A percentile compares a stretch with the other conserved stretches of the same genome.
Evolutionary conservation across 2,888 invertebrate species (phyloP).

Genomic region (Drosophila histrio): DNA sequence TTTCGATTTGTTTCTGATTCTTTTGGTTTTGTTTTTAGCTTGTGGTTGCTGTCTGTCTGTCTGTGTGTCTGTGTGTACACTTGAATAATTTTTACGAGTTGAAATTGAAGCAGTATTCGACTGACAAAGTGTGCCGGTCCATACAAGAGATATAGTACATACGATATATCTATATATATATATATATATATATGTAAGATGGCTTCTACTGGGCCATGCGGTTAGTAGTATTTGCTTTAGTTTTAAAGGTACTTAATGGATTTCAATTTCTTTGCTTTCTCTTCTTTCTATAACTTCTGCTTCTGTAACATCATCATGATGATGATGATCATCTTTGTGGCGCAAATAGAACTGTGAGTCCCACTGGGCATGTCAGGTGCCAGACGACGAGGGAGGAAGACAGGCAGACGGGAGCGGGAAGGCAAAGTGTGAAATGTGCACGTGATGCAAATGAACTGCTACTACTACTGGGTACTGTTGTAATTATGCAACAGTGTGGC

Average conservation of each 20-base stretch:
- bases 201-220: slow-evolving; percentile 74
- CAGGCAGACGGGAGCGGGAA: neutral
- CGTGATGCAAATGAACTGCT: slow-evolving; percentile 59
- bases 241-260: slow-evolving; percentile 80
- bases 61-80: slow-evolving; percentile 55
- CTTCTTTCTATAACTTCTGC: slow-evolving; percentile 6
- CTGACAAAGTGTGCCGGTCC: slow-evolving; percentile 51
- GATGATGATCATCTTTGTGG: slow-evolving; percentile 40
- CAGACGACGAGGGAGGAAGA: slow-evolving; percentile 45
- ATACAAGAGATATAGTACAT: slow-evolving; percentile 1
- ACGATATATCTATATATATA: slow-evolving; percentile 4
- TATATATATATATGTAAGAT: slow-evolving; percentile 26
- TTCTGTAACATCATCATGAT: neutral
- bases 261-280: slow-evolving; percentile 52
- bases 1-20: slow-evolving; percentile 54
- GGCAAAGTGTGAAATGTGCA: slow-evolving; percentile 58
- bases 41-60: slow-evolving; percentile 14
- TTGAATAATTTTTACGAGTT: slow-evolving; percentile 71
- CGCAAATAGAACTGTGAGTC: slow-evolving; percentile 50
- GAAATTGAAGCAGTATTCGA: slow-evolving; percentile 59
- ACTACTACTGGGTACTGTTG: neutral
- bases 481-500: slow-evolving; percentile 62
- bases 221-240: slow-evolving; percentile 76
- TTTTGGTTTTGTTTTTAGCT: slow-evolving; percentile 36
- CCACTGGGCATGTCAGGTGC: slow-evolving; percentile 59